These are phyloP conservation scores for Eupsittula cactorum DNA, from an alignment of 2,113 vertebrate species.

Conservation along the genomic window DNA sequence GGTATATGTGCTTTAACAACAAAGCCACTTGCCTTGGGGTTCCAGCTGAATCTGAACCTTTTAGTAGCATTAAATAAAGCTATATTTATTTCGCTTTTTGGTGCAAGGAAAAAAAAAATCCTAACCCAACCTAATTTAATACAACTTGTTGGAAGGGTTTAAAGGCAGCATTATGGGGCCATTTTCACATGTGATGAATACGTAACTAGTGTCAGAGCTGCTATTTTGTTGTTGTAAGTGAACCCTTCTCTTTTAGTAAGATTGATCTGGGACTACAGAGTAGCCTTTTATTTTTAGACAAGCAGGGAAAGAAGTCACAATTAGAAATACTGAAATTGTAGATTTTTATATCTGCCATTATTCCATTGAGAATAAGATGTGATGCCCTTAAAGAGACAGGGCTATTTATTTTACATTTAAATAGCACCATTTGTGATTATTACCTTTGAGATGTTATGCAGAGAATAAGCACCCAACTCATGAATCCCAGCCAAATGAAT, in stretches of 20 bases:
- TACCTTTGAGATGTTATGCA: conserved; percentile 13
- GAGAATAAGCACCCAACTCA: conserved; percentile 32
- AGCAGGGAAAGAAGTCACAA: conserved; percentile 60
- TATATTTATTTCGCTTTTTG: conserved; percentile 79
- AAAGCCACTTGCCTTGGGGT: conserved; percentile 68
- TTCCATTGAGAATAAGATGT: conserved; percentile 31
- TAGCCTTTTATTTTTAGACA: conserved; percentile 55
- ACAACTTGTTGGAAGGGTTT: conserved; percentile 65
- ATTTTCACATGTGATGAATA: conserved; percentile 51
- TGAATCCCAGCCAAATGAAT: conserved; percentile 47
- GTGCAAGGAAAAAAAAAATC: conserved; percentile 44
- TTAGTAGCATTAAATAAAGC: conserved; percentile 76
- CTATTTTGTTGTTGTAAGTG: conserved; percentile 51
- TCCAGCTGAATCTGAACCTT: conserved; percentile 72
- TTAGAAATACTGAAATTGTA: conserved; percentile 64
- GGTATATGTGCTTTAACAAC: conserved; percentile 66
- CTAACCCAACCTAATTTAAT: conserved; percentile 66
- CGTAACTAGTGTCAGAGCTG: conserved; percentile 59
- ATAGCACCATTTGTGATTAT: conserved; percentile 48
- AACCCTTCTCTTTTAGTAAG: conserved; percentile 58
- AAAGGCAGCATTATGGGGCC: conserved; percentile 62
- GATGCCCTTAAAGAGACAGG: conserved; percentile 60
- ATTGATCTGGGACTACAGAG: conserved; percentile 59
- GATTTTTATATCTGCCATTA: conserved; percentile 55
- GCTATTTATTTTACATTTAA: conserved; percentile 65